These are phyloP conservation scores for Gorilla gorilla DNA, from an alignment of 2,113 vertebrate species.

Conservation along the genomic window DNA sequence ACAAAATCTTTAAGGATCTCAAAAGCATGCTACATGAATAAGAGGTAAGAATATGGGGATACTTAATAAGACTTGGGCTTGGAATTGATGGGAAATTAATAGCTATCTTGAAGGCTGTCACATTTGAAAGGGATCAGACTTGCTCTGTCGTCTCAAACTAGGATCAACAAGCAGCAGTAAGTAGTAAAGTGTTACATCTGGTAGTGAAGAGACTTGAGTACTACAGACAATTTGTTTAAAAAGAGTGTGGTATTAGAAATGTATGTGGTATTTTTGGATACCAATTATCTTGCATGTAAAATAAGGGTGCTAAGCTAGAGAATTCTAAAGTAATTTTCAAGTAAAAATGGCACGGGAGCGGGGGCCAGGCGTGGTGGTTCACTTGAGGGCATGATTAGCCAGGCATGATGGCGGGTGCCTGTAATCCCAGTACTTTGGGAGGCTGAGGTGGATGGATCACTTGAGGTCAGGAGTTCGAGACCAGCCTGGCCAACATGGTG, in stretches of 20 bases:
- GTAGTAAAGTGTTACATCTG: not conserved
- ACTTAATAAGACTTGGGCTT: not conserved
- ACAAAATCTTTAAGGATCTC: not conserved
- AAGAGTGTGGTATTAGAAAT: not conserved
- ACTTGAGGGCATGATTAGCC: too few species aligned
- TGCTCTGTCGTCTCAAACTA: not conserved
- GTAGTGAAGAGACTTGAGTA: not conserved
- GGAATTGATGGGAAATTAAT: not conserved
- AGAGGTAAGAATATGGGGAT: not conserved
- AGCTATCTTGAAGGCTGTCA: not conserved
- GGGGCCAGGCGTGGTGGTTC: too few species aligned
- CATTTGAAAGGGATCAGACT: not conserved
- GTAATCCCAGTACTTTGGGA: too few species aligned
- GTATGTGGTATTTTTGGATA: not conserved
- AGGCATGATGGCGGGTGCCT: too few species aligned
- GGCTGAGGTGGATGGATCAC: too few species aligned
- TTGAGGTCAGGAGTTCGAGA: too few species aligned
- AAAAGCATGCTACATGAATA: not conserved
- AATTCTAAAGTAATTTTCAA: slow-evolving; percentile 28
- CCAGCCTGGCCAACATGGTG: too few species aligned
- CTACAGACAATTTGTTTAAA: not conserved
- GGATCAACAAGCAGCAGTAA: not conserved
- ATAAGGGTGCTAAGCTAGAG: not conserved
- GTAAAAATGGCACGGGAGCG: not conserved
- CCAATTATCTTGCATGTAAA: not conserved